A percentile compares a stretch with the other conserved stretches of the same genome.
Evolutionary conservation across 2,113 vertebrate genomes (phyloP).

Genomic region (Paraplagusia blochii): DNA sequence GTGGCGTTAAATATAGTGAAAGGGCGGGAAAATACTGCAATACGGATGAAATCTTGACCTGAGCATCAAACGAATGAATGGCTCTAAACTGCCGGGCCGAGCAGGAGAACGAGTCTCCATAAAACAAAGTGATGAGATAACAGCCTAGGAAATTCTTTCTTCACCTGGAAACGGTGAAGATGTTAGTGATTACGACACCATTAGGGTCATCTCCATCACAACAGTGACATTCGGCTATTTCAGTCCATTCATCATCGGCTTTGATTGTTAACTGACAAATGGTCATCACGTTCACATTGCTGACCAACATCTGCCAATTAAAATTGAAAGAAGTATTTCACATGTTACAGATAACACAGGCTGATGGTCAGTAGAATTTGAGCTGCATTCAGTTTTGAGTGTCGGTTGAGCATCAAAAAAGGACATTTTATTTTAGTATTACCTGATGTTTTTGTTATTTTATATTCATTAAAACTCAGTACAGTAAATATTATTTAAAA

Average conservation of each 20-base stretch:
- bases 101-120: no score
- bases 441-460: no score
- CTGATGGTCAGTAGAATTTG: neutral
- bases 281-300: neutral
- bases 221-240: slow-evolving; percentile 12
- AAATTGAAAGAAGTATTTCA: slow-evolving; percentile 1
- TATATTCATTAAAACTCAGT: no score
- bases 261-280: neutral
- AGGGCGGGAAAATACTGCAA: no score
- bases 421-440: no score
- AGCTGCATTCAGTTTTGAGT: neutral
- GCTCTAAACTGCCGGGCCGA: no score
- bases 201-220: slow-evolving; percentile 24
- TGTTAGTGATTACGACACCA: neutral
- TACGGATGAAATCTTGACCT: no score
- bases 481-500: no score
- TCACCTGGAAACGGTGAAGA: neutral
- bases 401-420: no score
- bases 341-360: neutral
- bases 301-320: slow-evolving; percentile 36
- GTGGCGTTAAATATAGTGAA: neutral
- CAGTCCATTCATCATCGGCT: slow-evolving; percentile 10
- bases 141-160: neutral
- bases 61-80: no score
- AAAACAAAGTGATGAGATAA: neutral